Evolutionary conservation across 1,140 invertebrate species (phyloP).

Genomic region (Acromyrmex charruanus): DNA sequence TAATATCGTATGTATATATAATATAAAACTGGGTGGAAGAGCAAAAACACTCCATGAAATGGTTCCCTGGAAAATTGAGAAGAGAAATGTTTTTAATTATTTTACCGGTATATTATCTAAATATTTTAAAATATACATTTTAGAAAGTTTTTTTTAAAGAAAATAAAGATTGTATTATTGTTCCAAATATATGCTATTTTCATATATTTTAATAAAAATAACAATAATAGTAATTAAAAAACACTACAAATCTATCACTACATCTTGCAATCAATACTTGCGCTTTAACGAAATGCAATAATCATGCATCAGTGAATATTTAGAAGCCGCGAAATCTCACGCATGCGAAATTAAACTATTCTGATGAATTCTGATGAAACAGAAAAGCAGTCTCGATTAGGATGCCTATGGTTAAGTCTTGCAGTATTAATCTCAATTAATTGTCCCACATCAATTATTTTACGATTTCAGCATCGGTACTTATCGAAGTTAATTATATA

Average conservation of each 20-base stretch:
- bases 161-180: background rate
- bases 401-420: conserved; percentile 29
- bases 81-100: background rate
- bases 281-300: background rate
- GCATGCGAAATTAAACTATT: conserved; percentile 26
- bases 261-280: background rate
- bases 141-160: background rate
- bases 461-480: background rate
- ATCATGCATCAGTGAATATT: background rate
- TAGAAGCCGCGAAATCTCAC: conserved; percentile 27
- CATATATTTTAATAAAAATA: background rate
- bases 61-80: background rate
- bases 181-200: background rate
- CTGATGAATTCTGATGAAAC: conserved; percentile 12
- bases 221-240: background rate
- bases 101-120: background rate
- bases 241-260: background rate
- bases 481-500: background rate
- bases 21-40: background rate
- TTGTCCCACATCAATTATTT: conserved; percentile 5
- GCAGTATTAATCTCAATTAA: conserved; percentile 11
- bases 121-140: background rate
- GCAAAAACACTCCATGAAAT: background rate
- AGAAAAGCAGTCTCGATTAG: conserved; percentile 11
- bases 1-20: background rate